phyloP scores from a whole-genome alignment of 2,888 invertebrate species.

The Syrphus vitripennis region DNA sequence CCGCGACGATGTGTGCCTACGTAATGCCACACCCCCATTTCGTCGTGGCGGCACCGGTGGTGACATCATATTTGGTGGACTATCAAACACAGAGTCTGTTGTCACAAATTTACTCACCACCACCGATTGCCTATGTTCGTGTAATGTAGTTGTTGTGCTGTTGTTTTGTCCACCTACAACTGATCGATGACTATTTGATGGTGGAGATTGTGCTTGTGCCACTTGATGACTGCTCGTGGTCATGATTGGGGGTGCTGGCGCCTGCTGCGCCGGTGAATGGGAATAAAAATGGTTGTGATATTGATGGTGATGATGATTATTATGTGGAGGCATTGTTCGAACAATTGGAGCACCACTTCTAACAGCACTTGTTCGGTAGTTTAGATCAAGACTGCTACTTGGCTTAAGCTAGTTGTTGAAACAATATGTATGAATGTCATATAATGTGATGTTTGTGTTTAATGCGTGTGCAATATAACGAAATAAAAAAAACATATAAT shows the following conservation, averaged over 20 bases:
- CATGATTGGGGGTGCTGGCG: constrained; percentile 73
- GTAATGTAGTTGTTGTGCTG: not conserved
- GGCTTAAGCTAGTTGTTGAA: constrained; percentile 78
- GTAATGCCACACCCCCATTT: constrained; percentile 65
- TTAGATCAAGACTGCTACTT: constrained; percentile 76
- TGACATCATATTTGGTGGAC: constrained; percentile 79
- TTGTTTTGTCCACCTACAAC: not conserved
- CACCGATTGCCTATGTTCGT: not conserved
- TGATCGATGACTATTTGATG: constrained; percentile 41
- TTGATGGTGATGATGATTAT: constrained; percentile 71
- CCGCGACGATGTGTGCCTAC: constrained; percentile 77
- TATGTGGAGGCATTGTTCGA: constrained; percentile 66
- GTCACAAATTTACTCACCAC: constrained; percentile 72
- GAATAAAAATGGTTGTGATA: constrained; percentile 60
- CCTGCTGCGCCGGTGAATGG: constrained; percentile 60
- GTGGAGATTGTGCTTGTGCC: constrained; percentile 56
- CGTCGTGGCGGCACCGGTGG: constrained; percentile 79
- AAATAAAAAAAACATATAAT: constrained; percentile 70
- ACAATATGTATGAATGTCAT: constrained; percentile 70
- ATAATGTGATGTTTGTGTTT: constrained; percentile 66
- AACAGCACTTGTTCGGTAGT: constrained; percentile 69
- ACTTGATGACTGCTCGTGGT: constrained; percentile 71
- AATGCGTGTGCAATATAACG: constrained; percentile 70
- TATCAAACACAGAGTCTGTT: constrained; percentile 78
- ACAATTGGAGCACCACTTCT: constrained; percentile 50